Evolutionary conservation across 1,140 invertebrate species (phyloP).

Genomic region (Orchestia grillus): DNA sequence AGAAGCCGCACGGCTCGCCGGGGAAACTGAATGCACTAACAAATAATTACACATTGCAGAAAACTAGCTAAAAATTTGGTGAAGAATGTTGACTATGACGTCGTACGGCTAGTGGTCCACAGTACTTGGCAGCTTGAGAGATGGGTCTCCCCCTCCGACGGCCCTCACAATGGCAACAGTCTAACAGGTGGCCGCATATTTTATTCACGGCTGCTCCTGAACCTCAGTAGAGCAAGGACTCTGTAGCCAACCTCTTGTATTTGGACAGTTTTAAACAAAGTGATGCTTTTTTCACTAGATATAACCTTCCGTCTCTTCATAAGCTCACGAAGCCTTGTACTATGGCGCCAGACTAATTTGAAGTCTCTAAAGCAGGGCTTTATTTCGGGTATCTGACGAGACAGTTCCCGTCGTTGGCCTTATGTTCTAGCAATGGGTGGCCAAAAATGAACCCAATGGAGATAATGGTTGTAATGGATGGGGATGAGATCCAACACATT

Average conservation of each 20-base stretch:
- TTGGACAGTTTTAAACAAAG: neutral
- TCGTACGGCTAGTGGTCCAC: neutral
- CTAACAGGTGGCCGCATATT: constrained; percentile 53
- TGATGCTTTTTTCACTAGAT: neutral
- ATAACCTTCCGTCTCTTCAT: neutral
- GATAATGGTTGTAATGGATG: constrained; percentile 55
- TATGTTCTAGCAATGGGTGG: constrained; percentile 55
- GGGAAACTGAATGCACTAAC: neutral
- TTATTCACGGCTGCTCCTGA: constrained; percentile 47
- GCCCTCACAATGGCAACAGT: constrained; percentile 47
- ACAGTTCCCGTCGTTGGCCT: constrained; percentile 33
- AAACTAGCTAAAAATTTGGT: neutral
- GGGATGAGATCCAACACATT: constrained; percentile 56
- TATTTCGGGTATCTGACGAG: neutral
- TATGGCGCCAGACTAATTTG: neutral
- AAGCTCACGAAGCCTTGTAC: neutral
- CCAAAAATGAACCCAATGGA: constrained; percentile 56
- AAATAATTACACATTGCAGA: neutral
- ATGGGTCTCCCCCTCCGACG: constrained; percentile 9
- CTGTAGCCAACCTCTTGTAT: neutral
- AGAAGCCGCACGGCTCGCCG: no score
- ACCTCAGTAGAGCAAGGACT: neutral
- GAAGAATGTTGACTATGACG: neutral
- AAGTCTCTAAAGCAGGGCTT: neutral
- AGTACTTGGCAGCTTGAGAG: neutral